Conservation (phyloP, 2,113 vertebrate species). For the Oreochromis spilurus region DNA sequence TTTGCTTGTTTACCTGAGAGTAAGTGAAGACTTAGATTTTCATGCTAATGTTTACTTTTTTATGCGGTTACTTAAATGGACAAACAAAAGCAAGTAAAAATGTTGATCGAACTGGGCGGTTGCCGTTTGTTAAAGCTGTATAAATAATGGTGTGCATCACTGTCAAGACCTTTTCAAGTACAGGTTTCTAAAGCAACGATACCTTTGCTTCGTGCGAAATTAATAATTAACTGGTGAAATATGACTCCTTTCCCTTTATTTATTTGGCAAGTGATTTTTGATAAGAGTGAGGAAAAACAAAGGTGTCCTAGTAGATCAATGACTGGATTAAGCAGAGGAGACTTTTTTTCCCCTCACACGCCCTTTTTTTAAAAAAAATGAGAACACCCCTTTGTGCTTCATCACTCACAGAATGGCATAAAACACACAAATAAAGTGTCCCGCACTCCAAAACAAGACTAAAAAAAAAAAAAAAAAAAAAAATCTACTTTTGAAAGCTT, state of each 20-base stretch:
- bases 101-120: neutral
- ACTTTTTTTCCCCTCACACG: fast-evolving
- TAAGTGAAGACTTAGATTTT: neutral
- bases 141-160: neutral
- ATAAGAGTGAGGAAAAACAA: neutral
- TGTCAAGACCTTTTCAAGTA: neutral
- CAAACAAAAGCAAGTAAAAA: neutral
- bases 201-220: neutral
- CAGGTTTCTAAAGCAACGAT: neutral
- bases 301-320: neutral
- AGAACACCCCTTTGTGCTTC: neutral
- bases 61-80: neutral
- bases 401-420: neutral
- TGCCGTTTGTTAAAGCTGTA: neutral
- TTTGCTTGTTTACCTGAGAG: neutral
- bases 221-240: neutral
- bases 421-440: neutral
- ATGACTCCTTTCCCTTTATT: neutral
- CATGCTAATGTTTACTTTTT: neutral
- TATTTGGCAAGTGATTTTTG: neutral
- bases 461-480: neutral
- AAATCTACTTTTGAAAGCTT: neutral
- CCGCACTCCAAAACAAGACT: neutral
- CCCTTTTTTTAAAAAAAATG: neutral
- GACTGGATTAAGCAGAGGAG: neutral